These are phyloP conservation scores for Eudasyphora cyanicolor DNA, from an alignment of 2,888 invertebrate species.

Conservation along the genomic window DNA sequence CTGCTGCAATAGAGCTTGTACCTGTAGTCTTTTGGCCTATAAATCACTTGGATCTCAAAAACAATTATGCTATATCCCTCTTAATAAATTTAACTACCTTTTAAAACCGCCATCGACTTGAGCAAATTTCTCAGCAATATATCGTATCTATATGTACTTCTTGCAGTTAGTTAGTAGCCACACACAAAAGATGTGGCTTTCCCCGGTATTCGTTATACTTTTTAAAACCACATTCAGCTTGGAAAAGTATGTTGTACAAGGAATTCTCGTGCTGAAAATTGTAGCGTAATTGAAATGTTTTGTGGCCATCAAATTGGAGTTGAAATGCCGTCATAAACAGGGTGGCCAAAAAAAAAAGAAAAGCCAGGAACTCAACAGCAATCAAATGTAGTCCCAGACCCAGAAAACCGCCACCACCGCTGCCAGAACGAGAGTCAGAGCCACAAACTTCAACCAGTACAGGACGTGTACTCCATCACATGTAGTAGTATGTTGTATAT, in stretches of 20 bases:
- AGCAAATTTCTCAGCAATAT: too few species aligned
- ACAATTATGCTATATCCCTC: too few species aligned
- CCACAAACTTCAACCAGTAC: slow-evolving; percentile 11
- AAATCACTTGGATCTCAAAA: too few species aligned
- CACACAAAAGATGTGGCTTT: background rate
- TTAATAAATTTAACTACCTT: too few species aligned
- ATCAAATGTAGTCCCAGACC: background rate
- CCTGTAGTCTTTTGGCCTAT: too few species aligned
- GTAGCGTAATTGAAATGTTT: slow-evolving; percentile 65
- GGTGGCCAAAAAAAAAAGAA: background rate
- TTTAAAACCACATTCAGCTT: background rate
- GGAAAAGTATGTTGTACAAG: slow-evolving; percentile 15
- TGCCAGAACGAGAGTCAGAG: too few species aligned
- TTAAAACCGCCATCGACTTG: too few species aligned
- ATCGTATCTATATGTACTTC: too few species aligned
- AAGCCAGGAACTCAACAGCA: slow-evolving; percentile 1
- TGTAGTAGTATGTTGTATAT: background rate
- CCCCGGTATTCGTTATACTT: slow-evolving; percentile 1
- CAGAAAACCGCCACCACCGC: background rate
- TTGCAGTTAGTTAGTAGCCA: background rate
- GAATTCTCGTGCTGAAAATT: slow-evolving; percentile 57
- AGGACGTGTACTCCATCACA: slow-evolving; percentile 4
- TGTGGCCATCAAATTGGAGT: slow-evolving; percentile 58
- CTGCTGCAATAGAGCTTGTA: too few species aligned
- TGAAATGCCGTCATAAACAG: slow-evolving; percentile 30